Base-by-base conservation (phyloP, 2,888 invertebrate species). In the Amiota communis region DNA sequence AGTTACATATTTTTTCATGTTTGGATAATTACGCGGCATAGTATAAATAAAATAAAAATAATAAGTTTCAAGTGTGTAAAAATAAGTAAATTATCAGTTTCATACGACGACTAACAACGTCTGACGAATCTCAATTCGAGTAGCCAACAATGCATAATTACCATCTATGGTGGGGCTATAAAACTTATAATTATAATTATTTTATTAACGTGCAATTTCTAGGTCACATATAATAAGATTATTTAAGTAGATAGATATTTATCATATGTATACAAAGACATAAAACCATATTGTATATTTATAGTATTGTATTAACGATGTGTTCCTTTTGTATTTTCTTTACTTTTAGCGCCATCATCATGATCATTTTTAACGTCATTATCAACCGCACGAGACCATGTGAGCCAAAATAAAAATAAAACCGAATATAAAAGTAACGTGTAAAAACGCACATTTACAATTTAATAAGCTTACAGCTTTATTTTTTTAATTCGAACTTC, bases 181-280 rank as follows among this genome's bases (percentile, higher is more conserved):
- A 11, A 9, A 17, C 53, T 53, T 51, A 51, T 53, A 68, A 68
- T 53, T 49, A 51, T 53, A 68, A 68, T 53, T 49, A 51, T 51
- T 51, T 68, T 53, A 53, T 53, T 68, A 68, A 68, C 53, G 53
- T 17, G 53, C 13, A 13, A 8, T 68, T 68, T 68, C n/a, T 68
- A 23, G 51, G 51, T 68, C 67, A 68, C 9, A 53, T 53, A 53
- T 23, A 68, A 68, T 23, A 51, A 68, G 36, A 36, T 36, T 23
- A 2, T 23, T 23, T 36, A 36, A 4, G 3, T 36, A 36, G 6
- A 6, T 36, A 36, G 36, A 36, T 36, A 4, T 36, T 36, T 36
- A 36, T 36, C 36, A 36, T 36, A 6, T 36, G 36, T 36, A 36
- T 36, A 23, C 20, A 59, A 17, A n/a, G 20, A 59, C 53, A 15